These are phyloP conservation scores for Tinamus major DNA, from an alignment of 2,797 vertebrate genomes.

Conservation along the genomic window DNA sequence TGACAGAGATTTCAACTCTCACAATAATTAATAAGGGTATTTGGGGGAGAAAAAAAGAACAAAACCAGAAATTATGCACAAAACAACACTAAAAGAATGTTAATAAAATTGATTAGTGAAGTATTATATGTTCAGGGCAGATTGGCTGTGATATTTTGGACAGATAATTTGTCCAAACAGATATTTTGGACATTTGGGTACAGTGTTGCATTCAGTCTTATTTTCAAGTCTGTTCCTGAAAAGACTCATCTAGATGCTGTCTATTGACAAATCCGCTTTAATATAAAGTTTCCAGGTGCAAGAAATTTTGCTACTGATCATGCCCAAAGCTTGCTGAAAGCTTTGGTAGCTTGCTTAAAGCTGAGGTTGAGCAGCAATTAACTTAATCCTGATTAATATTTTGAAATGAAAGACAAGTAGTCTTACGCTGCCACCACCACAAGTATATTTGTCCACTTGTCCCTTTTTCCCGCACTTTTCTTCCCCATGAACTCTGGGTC, in stretches of 20 bases:
- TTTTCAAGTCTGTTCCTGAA: background rate
- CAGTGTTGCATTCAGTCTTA: background rate
- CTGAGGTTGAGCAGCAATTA: background rate
- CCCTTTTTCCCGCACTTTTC: background rate
- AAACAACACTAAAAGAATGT: background rate
- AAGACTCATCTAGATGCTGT: background rate
- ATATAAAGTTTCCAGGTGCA: background rate
- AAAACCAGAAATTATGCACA: background rate
- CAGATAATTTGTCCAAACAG: no score
- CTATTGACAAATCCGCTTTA: background rate
- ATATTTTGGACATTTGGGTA: fast-evolving
- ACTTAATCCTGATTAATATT: background rate
- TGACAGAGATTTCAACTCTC: background rate
- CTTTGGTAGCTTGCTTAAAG: background rate
- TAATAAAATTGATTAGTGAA: background rate
- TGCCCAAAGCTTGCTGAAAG: background rate
- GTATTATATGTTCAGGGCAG: background rate
- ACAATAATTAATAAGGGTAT: background rate
- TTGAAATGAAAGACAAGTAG: background rate
- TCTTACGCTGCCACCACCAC: background rate
- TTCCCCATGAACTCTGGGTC: background rate
- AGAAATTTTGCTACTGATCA: background rate
- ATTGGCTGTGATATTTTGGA: background rate
- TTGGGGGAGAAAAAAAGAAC: background rate
- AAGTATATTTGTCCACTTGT: background rate